Evolutionary conservation across 1,140 invertebrate species (phyloP).

Genomic region (Bactericera cockerelli): DNA sequence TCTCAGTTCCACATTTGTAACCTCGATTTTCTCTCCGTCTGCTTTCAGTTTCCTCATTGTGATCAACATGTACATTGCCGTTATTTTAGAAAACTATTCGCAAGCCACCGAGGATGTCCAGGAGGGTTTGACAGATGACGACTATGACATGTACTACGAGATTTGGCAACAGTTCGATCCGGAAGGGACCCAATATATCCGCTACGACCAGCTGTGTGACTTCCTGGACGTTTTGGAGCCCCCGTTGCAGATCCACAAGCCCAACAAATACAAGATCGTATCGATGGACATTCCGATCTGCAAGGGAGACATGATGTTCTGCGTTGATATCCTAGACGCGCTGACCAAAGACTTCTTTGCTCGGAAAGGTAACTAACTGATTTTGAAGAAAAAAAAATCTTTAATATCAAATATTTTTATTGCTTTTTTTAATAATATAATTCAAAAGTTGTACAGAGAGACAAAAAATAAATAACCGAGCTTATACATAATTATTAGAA

Average conservation of each 20-base stretch:
- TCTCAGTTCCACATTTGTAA: too few relatives aligned
- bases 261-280: constrained; percentile 97
- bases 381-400: too few relatives aligned
- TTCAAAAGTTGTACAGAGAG: too few relatives aligned
- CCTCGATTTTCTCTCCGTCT: not conserved
- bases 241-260: constrained; percentile 89
- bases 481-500: too few relatives aligned
- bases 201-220: constrained; percentile 81
- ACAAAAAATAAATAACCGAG: too few relatives aligned
- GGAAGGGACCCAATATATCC: constrained; percentile 91
- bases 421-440: too few relatives aligned
- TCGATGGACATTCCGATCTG: constrained; percentile 98
- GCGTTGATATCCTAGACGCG: constrained; percentile 93
- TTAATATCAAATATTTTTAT: too few relatives aligned
- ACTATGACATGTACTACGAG: constrained; percentile 99
- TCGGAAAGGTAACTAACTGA: constrained; percentile 60
- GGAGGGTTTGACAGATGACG: constrained; percentile 93
- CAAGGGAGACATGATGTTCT: constrained; percentile 90
- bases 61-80: constrained; percentile 99
- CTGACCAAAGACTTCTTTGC: constrained; percentile 93
- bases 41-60: constrained; percentile 80
- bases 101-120: constrained; percentile 97
- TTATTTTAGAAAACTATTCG: constrained; percentile 97
- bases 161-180: constrained; percentile 98
- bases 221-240: constrained; percentile 89